These are phyloP conservation scores for Leucania comma DNA, from an alignment of 2,888 invertebrate genomes.

Conservation along the genomic window DNA sequence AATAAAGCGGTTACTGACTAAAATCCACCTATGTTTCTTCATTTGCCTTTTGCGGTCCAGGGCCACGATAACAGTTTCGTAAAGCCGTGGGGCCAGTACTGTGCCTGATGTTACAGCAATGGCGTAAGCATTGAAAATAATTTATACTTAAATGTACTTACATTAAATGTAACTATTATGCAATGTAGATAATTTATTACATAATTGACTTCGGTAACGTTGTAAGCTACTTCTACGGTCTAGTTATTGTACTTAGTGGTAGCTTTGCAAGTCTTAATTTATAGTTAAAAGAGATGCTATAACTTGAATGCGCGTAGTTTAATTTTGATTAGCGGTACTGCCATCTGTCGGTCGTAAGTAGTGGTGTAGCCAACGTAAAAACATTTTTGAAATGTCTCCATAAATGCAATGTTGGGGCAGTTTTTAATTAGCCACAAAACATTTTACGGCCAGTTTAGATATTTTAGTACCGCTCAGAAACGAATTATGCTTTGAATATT, in stretches of 20 bases:
- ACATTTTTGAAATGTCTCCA: neutral
- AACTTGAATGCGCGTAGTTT: slow-evolving; percentile 6
- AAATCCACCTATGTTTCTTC: no score
- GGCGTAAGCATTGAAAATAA: slow-evolving; percentile 59
- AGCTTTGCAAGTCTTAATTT: slow-evolving; percentile 74
- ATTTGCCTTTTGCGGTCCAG: no score
- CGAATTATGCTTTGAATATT: slow-evolving; percentile 5
- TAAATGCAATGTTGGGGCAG: neutral
- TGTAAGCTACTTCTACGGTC: slow-evolving; percentile 77
- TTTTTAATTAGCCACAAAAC: neutral
- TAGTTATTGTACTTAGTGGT: slow-evolving; percentile 88
- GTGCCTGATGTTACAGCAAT: slow-evolving; percentile 30
- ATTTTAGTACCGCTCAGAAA: neutral
- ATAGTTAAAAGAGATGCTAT: slow-evolving; percentile 4
- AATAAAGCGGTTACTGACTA: no score
- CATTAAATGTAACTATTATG: slow-evolving; percentile 65
- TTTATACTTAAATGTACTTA: slow-evolving; percentile 63
- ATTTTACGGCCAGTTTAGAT: neutral
- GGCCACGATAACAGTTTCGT: no score
- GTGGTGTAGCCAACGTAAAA: neutral
- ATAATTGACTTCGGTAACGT: slow-evolving; percentile 86
- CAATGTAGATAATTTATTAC: slow-evolving; percentile 70
- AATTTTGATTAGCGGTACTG: slow-evolving; percentile 12
- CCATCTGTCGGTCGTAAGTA: slow-evolving; percentile 1
- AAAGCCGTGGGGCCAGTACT: neutral